Evolutionary conservation across 2,113 vertebrate species (phyloP).

Genomic region (Pseudorasbora parva): DNA sequence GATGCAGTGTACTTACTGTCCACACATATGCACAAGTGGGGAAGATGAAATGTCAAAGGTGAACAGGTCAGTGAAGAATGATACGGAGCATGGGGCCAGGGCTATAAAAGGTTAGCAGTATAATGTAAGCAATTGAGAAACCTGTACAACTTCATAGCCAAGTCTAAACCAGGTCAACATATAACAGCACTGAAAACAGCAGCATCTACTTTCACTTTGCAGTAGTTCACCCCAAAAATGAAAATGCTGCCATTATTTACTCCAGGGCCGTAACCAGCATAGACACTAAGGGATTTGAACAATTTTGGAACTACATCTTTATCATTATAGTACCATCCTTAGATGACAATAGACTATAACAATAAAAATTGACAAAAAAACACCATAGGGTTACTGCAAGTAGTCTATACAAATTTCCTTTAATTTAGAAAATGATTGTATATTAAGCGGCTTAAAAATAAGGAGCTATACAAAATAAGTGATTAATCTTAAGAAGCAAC

Average conservation of each 20-base stretch:
- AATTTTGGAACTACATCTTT: too few species aligned
- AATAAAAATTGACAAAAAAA: background rate
- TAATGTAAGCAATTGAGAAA: slow-evolving; percentile 64
- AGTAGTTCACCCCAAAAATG: background rate
- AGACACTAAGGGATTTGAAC: too few species aligned
- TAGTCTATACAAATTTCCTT: background rate
- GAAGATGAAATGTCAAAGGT: slow-evolving; percentile 68
- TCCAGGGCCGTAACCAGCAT: background rate
- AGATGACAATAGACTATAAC: too few species aligned
- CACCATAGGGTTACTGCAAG: background rate
- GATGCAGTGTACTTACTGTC: slow-evolving; percentile 79
- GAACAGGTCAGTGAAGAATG: slow-evolving; percentile 77
- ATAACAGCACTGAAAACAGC: background rate
- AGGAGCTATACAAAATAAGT: background rate
- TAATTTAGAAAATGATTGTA: background rate
- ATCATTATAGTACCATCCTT: too few species aligned
- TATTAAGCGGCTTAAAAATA: background rate
- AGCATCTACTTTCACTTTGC: background rate
- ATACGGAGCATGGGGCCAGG: slow-evolving; percentile 77
- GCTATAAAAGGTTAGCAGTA: slow-evolving; percentile 70
- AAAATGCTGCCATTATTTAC: background rate
- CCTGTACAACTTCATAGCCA: slow-evolving; percentile 12
- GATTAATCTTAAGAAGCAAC: background rate
- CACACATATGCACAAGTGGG: slow-evolving; percentile 64
- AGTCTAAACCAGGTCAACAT: background rate